These are phyloP conservation scores for Drosophila eugracilis DNA, from an alignment of 1,140 invertebrate genomes.

Conservation along the genomic window DNA sequence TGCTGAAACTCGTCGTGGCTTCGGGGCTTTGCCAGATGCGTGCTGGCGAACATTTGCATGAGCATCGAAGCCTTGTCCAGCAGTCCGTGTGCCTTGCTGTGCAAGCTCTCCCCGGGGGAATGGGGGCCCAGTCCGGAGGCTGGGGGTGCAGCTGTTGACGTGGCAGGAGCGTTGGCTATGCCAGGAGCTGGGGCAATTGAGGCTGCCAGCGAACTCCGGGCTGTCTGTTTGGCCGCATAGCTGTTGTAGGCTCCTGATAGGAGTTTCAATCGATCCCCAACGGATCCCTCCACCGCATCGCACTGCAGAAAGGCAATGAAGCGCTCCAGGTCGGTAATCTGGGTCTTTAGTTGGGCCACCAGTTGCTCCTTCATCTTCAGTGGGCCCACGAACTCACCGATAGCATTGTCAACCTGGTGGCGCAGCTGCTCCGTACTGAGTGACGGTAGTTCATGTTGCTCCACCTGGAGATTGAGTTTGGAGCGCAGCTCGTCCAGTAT, in stretches of 20 bases:
- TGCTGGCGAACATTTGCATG: constrained; percentile 96
- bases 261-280: constrained; percentile 60
- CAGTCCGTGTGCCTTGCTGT: constrained; percentile 85
- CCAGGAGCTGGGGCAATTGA: background rate
- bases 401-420: constrained; percentile 88
- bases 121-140: background rate
- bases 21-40: constrained; percentile 90
- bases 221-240: constrained; percentile 81
- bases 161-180: background rate
- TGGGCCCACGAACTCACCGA: constrained; percentile 95
- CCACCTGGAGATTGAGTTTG: constrained; percentile 87
- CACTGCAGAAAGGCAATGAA: constrained; percentile 98
- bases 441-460: constrained; percentile 72
- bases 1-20: constrained; percentile 88
- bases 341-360: constrained; percentile 97
- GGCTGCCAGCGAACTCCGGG: constrained; percentile 28
- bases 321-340: constrained; percentile 97
- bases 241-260: constrained; percentile 76
- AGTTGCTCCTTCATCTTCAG: constrained; percentile 98
- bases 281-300: constrained; percentile 84
- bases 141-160: constrained; percentile 1
- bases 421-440: constrained; percentile 87
- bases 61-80: constrained; percentile 94
- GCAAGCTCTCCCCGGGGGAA: constrained; percentile 59
- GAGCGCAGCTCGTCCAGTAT: constrained; percentile 93